Percentiles rank a stretch among this genome's conserved stretches.
Conservation (phyloP, 2,797 vertebrate genomes). For the Zalophus californianus region DNA sequence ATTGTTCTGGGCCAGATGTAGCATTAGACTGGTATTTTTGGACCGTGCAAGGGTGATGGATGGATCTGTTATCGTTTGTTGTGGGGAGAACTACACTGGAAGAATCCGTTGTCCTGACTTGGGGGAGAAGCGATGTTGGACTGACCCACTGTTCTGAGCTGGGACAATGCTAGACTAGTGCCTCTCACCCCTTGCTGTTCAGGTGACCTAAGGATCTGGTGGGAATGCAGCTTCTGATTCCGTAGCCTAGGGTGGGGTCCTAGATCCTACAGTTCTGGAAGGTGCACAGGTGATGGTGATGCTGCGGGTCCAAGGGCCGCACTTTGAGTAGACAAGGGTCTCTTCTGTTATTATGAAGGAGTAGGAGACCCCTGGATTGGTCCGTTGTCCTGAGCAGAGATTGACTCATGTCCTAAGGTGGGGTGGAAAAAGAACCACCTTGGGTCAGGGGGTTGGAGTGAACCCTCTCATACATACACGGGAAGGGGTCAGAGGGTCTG, state of each 20-base stretch:
- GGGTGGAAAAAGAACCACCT: background rate
- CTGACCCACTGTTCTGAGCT: background rate
- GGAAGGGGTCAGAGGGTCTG: slow-evolving; percentile 66
- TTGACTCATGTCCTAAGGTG: background rate
- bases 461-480: background rate
- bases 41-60: background rate
- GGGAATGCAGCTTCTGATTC: background rate
- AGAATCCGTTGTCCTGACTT: background rate
- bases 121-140: background rate
- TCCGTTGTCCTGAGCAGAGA: background rate
- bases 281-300: background rate
- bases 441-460: background rate
- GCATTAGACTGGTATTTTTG: background rate
- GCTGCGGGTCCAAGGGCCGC: background rate
- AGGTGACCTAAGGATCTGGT: background rate
- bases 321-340: background rate
- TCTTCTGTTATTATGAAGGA: background rate
- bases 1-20: background rate
- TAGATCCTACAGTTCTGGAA: background rate
- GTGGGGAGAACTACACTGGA: background rate
- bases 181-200: background rate
- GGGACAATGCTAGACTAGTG: background rate
- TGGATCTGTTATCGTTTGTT: background rate
- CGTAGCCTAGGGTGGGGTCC: background rate
- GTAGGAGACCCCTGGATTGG: background rate